A percentile compares a stretch with the other conserved stretches of the same genome.
These are phyloP conservation scores for Abramis brama DNA, from an alignment of 2,113 vertebrate genomes.

Conservation along the genomic window DNA sequence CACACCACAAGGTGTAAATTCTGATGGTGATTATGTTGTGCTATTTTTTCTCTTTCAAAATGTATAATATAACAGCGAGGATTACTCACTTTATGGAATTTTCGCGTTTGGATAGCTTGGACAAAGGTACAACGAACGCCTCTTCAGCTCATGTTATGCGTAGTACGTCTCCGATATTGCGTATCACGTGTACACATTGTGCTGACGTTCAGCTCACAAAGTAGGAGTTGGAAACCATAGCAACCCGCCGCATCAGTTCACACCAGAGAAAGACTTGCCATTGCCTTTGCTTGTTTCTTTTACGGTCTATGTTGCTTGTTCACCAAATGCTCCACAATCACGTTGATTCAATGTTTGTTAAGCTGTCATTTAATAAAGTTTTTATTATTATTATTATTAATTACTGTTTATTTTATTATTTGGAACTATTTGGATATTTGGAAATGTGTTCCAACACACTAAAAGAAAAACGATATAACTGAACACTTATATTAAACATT, in stretches of 20 bases:
- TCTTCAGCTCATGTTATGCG: constrained; percentile 59
- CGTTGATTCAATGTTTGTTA: background rate
- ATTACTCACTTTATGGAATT: constrained; percentile 72
- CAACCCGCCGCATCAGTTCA: constrained; percentile 42
- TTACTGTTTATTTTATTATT: background rate
- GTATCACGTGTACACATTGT: constrained; percentile 56
- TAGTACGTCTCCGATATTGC: constrained; percentile 26
- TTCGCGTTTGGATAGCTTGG: constrained; percentile 55
- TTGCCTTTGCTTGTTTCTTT: background rate
- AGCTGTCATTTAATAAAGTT: background rate
- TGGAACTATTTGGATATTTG: no score
- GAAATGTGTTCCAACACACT: no score
- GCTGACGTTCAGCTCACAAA: constrained; percentile 64
- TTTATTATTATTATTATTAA: no score
- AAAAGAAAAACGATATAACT: background rate
- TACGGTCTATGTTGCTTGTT: background rate
- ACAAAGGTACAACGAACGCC: constrained; percentile 59
- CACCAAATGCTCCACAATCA: background rate
- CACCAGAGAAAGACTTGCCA: background rate
- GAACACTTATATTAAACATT: background rate
- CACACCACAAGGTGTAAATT: background rate
- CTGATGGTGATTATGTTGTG: background rate
- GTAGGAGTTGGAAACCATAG: constrained; percentile 64
- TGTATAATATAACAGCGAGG: constrained; percentile 24
- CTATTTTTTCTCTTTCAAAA: background rate